These are phyloP conservation scores for Rhopalosiphum maidis DNA, from an alignment of 1,140 invertebrate genomes.

Conservation along the genomic window DNA sequence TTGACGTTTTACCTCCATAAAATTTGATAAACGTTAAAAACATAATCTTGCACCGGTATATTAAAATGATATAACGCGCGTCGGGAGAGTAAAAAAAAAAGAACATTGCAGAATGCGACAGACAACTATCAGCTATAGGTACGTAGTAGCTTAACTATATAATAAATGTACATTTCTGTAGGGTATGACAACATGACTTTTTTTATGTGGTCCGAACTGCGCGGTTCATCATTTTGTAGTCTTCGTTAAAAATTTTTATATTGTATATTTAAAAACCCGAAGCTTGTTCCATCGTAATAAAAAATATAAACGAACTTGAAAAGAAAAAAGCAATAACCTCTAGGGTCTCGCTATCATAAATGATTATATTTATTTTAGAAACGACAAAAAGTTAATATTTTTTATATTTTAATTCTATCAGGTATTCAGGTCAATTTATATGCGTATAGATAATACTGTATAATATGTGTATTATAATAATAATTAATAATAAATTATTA, in stretches of 20 bases:
- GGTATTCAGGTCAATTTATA: not conserved
- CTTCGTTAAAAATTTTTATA: not conserved
- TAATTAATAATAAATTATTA: too few species aligned
- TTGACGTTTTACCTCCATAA: conserved; percentile 28
- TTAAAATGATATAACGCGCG: not conserved
- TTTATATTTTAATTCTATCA: not conserved
- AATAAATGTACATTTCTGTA: not conserved
- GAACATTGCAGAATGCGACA: not conserved
- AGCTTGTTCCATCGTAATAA: not conserved
- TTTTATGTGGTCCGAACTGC: not conserved
- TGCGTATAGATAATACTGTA: not conserved
- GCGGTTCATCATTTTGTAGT: too few species aligned
- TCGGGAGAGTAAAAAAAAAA: not conserved
- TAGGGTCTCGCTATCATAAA: not conserved
- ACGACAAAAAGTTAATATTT: too few species aligned
- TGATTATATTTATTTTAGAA: too few species aligned
- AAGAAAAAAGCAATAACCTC: not conserved
- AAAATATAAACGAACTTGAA: not conserved
- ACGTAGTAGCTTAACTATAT: not conserved
- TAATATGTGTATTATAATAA: not conserved
- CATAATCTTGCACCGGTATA: not conserved
- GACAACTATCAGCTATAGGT: not conserved
- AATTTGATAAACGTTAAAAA: conserved; percentile 38
- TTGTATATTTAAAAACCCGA: not conserved
- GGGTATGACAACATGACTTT: not conserved